Evolutionary conservation across 2,888 invertebrate genomes (phyloP), one percentile per base, ranked within the genome.

Genomic region (Ichneumoninae sp.): DNA sequence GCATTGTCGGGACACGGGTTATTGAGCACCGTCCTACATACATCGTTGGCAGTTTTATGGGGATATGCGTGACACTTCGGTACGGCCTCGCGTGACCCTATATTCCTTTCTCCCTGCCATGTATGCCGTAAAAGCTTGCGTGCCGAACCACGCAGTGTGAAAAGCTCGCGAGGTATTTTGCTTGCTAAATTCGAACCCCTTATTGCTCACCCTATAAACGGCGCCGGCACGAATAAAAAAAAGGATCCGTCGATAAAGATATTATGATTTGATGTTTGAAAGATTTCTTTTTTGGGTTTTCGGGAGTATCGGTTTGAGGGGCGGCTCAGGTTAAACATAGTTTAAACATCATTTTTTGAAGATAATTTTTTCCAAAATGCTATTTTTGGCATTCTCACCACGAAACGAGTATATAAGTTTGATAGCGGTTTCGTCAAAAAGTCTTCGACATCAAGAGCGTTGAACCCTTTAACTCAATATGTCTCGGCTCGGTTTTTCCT

Each of bases 11-110:
- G 71, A 81, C 82, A 86, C 88, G 89, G 89, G 90, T 89, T 90
- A 90, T 90, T 90, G 90, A 89, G 86, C 90, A 90, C 87, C 86
- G 84, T 86, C 86, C 83, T 84, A 52, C 47, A 75, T 36, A 74
- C 44, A 74, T 74, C 80, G 88, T 86, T 89, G 87, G 86, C 87
- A 88, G 85, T 90, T 90, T 89, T 90, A 90, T 89, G 89, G 87
- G 87, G 82, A 87, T 87, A 74, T 85, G 86, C 89, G 89, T 88
- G 87, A 89, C 88, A 88, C 88, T 90, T 89, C 86, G 85, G 87
- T 88, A 88, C 80, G 86, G 86, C 10, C 86, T 86, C 87, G 16
- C 62, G 30, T 30, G 33, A 62, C 62, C 62, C 62, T 33, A 62
- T 62, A 33, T 62, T 62, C n/a, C 62, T 62, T 62, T 30, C 30